A percentile compares a stretch with the other conserved stretches of the same genome.
These are phyloP conservation scores for Agriotes lineatus DNA, from an alignment of 2,888 invertebrate genomes.

Conservation along the genomic window DNA sequence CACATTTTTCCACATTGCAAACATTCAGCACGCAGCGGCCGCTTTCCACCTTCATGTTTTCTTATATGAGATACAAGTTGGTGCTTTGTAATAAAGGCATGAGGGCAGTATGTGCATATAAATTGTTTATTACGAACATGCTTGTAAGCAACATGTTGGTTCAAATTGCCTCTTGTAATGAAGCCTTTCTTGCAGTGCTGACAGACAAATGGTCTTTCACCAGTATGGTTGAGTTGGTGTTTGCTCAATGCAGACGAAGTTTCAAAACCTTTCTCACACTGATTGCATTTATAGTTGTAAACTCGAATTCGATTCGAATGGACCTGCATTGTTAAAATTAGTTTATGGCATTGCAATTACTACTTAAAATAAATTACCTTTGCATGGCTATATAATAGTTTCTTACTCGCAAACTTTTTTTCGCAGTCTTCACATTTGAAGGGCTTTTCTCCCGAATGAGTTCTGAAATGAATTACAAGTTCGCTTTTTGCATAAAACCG, in stretches of 20 bases:
- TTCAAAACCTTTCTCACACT: slow-evolving; percentile 43
- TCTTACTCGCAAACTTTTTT: slow-evolving; percentile 39
- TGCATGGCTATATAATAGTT: slow-evolving; percentile 30
- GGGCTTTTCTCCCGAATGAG: slow-evolving; percentile 44
- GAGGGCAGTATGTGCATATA: background rate
- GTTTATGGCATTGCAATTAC: slow-evolving; percentile 37
- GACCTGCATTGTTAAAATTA: slow-evolving; percentile 15
- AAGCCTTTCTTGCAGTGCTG: slow-evolving; percentile 37
- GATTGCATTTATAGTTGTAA: slow-evolving; percentile 35
- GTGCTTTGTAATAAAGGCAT: background rate
- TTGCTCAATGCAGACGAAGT: slow-evolving; percentile 44
- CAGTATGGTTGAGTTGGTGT: slow-evolving; percentile 43
- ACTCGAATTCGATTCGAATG: background rate
- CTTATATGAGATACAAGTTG: background rate
- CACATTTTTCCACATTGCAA: slow-evolving; percentile 42
- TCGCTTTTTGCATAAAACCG: slow-evolving; percentile 43
- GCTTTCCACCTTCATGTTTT: slow-evolving; percentile 41
- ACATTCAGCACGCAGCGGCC: slow-evolving; percentile 30
- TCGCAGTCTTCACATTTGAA: slow-evolving; percentile 38
- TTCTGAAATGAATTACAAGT: slow-evolving; percentile 37
- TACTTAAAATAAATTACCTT: slow-evolving; percentile 34
- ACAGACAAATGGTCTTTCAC: slow-evolving; percentile 44
- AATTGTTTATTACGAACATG: slow-evolving; percentile 2
- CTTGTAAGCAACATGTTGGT: slow-evolving; percentile 27
- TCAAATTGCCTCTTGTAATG: slow-evolving; percentile 34